phyloP scores from a whole-genome alignment of 53 echinoderm and acorn worm species.

The Mesocentrotus franciscanus region DNA sequence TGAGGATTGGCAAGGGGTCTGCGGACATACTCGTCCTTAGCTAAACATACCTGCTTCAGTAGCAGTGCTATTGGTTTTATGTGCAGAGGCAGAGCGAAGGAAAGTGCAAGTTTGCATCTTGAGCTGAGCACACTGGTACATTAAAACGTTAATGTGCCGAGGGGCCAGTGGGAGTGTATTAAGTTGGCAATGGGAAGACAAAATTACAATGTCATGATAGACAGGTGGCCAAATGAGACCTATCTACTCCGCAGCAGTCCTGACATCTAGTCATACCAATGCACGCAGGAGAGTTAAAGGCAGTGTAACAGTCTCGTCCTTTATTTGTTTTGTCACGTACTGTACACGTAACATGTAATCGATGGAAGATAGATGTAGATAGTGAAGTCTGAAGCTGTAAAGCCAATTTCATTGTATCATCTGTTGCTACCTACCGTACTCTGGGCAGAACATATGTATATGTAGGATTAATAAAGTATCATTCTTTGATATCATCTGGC shows the following conservation, averaged over 20 bases:
- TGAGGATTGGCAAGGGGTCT: slow-evolving; percentile 47
- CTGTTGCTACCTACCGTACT: too few relatives aligned
- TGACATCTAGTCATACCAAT: neutral
- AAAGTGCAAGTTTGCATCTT: slow-evolving; percentile 27
- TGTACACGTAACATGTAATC: too few relatives aligned
- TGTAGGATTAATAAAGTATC: too few relatives aligned
- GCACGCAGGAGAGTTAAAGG: neutral
- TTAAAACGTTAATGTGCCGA: slow-evolving; percentile 22
- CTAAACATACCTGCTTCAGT: slow-evolving; percentile 37
- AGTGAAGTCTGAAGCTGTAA: too few relatives aligned
- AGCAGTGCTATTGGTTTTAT: neutral
- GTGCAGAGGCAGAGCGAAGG: neutral
- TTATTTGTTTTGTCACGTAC: too few relatives aligned
- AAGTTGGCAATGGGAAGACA: neutral
- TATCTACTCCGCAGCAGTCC: neutral
- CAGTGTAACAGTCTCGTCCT: too few relatives aligned
- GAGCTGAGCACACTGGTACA: neutral
- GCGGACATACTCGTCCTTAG: neutral
- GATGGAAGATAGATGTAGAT: too few relatives aligned
- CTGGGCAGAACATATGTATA: too few relatives aligned
- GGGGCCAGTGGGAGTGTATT: neutral
- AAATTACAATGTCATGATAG: slow-evolving; percentile 29
- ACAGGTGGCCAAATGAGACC: slow-evolving; percentile 15
- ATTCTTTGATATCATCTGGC: too few relatives aligned
- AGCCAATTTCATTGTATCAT: too few relatives aligned